phyloP scores from a whole-genome alignment of 2,113 vertebrate species.

The Aphyosemion australe region DNA sequence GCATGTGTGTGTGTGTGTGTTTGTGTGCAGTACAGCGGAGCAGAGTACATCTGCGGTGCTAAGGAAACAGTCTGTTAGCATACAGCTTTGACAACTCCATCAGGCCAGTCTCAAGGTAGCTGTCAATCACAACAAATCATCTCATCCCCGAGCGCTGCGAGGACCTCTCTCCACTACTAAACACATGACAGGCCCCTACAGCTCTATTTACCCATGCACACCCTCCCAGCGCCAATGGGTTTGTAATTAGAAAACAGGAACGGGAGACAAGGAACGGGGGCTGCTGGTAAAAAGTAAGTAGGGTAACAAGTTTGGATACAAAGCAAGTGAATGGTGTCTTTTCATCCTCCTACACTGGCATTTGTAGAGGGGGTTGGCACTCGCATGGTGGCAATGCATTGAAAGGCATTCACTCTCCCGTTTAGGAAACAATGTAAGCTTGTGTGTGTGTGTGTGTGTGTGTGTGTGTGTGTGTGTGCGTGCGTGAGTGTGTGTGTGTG shows the following conservation, averaged over 20 bases:
- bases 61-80: constrained; percentile 82
- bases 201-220: constrained; percentile 92
- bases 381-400: constrained; percentile 42
- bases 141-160: constrained; percentile 91
- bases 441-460: constrained; percentile 22
- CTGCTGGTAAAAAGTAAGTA: constrained; percentile 55
- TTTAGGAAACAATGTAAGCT: constrained; percentile 47
- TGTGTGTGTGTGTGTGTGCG: background rate
- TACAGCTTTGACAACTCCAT: constrained; percentile 95
- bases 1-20: constrained; percentile 34
- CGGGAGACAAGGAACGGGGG: constrained; percentile 56
- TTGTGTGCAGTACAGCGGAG: constrained; percentile 72
- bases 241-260: constrained; percentile 84
- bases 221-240: constrained; percentile 84
- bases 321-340: constrained; percentile 65
- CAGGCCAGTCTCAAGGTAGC: constrained; percentile 96
- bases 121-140: constrained; percentile 97
- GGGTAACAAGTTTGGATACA: constrained; percentile 69
- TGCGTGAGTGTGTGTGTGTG: too few relatives aligned
- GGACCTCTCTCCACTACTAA: constrained; percentile 81
- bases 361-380: constrained; percentile 63
- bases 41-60: constrained; percentile 80
- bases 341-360: constrained; percentile 57
- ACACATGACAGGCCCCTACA: constrained; percentile 92
- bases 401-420: constrained; percentile 62